Percentiles rank a stretch among this genome's conserved stretches.
Conservation (phyloP, 1,140 invertebrate genomes). For the Drosophila lacertosa region DNA sequence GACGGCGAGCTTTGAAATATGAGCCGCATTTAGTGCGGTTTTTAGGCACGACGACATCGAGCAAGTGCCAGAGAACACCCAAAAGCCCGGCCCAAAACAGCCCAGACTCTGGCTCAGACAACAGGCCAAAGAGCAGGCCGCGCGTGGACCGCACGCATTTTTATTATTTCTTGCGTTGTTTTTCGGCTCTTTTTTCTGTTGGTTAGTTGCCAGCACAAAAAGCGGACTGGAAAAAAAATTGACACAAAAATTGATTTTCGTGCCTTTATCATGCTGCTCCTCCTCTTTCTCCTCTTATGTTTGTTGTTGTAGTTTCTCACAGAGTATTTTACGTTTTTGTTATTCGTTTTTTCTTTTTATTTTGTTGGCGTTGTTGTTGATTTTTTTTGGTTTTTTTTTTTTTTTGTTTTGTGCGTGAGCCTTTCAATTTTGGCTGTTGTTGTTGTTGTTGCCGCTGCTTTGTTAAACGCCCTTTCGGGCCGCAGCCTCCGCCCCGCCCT, state of each 20-base stretch:
- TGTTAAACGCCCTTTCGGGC: conserved; percentile 23
- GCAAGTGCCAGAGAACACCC: neutral
- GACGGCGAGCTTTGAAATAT: conserved; percentile 67
- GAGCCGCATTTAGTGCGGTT: conserved; percentile 62
- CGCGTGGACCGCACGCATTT: conserved; percentile 40
- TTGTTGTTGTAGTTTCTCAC: conserved; percentile 49
- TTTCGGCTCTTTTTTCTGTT: neutral
- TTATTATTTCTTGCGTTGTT: conserved; percentile 24
- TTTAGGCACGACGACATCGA: conserved; percentile 20
- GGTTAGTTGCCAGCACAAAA: conserved; percentile 40
- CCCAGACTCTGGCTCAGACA: conserved; percentile 1
- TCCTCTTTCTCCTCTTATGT: neutral
- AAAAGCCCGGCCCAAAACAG: neutral
- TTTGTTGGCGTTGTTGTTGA: conserved; percentile 13
- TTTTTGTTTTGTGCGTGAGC: conserved; percentile 29
- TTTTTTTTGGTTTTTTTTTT: neutral
- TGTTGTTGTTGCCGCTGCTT: conserved; percentile 13
- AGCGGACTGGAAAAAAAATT: conserved; percentile 57
- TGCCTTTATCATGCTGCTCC: conserved; percentile 67
- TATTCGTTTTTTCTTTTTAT: neutral
- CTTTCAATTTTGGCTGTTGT: conserved; percentile 23
- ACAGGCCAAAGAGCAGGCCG: conserved; percentile 3
- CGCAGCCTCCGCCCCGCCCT: neutral
- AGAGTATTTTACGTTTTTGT: conserved; percentile 51
- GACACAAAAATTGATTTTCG: conserved; percentile 77